These are phyloP conservation scores for Gryon sp. DNA, from an alignment of 1,140 invertebrate species.

Conservation along the genomic window DNA sequence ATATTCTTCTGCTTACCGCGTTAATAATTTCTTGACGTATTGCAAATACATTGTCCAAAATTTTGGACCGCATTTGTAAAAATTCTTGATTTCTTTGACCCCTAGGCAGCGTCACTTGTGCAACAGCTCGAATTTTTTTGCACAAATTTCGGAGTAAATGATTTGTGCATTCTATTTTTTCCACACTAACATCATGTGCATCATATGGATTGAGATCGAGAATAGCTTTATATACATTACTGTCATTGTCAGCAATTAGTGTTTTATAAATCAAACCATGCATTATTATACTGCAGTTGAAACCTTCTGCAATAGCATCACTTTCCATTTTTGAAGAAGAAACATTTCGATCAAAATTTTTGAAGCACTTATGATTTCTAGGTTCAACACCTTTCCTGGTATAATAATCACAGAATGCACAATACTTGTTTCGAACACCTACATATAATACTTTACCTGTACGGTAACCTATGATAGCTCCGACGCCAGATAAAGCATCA, in stretches of 20 bases:
- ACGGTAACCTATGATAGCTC: conserved; percentile 60
- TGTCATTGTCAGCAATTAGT: conserved; percentile 69
- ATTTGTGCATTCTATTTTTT: conserved; percentile 69
- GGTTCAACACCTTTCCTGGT: no score
- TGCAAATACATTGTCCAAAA: no score
- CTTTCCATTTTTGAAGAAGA: conserved; percentile 72
- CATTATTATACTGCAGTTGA: conserved; percentile 56
- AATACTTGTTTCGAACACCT: conserved; percentile 69
- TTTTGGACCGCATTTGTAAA: no score
- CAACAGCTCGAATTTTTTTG: conserved; percentile 28
- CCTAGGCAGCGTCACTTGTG: background rate
- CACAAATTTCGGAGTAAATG: conserved; percentile 42
- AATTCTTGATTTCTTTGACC: conserved; percentile 11
- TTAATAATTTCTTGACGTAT: no score
- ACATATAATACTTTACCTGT: conserved; percentile 60
- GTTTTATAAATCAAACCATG: conserved; percentile 65
- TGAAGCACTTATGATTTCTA: conserved; percentile 33
- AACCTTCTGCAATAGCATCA: conserved; percentile 72
- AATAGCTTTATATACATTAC: conserved; percentile 63
- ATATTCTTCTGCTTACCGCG: no score
- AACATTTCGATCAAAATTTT: conserved; percentile 63
- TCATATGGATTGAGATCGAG: conserved; percentile 17
- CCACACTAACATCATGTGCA: conserved; percentile 20
- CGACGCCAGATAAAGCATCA: no score
- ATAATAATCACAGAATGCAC: conserved; percentile 56